Base-by-base conservation (phyloP, 1,140 invertebrate species). In the Ctenoplectra terminalis region DNA sequence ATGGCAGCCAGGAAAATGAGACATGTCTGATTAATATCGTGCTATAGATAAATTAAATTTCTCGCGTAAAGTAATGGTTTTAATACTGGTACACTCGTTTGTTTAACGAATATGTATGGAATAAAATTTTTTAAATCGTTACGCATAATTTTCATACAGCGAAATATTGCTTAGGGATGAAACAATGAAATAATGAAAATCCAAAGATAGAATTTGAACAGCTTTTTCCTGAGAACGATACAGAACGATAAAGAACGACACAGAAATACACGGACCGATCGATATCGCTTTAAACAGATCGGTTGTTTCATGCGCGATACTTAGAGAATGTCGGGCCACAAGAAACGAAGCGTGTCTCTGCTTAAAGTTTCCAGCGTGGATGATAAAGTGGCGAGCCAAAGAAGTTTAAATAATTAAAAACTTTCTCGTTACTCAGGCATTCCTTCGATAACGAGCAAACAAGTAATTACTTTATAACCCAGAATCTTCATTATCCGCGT, bases 321-420 rank as follows among this genome's bases (percentile, higher is more conserved):
- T 64, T 17, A n/a, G 4, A 4, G 0, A 37, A 1, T 7, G 34
- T 46, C 15, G 1, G 5, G 31, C 29, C 23, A n/a, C 20, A 29
- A 34, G 37, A 46, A 61, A 31, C 26, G 26, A 46, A 20, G 5
- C 40, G 11, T 17, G 34, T 56, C 13, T n/a, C n/a, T 17, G 8
- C 11, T 15, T 15, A 20, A 56, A 67, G 34, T 67, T 73, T 60
- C 4, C 6, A 23, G 20, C 1, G n/a, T 3, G 13, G 17, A 46
- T 29, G 52, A 73, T 8, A 29, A 23, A 46, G 26, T 20, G 15
- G 26, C 9, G 9, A 7, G 20, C 5, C 11, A 37, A 20, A 40
- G 11, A 31, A 73, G 50, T 46, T 73, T 31, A 46, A 73, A 60
- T 73, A 60, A 73, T 73, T 73, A 73, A 60, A 73, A 73, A 73